phyloP scores from a whole-genome alignment of 1,140 invertebrate species.

The Paraescarpia echinospica region DNA sequence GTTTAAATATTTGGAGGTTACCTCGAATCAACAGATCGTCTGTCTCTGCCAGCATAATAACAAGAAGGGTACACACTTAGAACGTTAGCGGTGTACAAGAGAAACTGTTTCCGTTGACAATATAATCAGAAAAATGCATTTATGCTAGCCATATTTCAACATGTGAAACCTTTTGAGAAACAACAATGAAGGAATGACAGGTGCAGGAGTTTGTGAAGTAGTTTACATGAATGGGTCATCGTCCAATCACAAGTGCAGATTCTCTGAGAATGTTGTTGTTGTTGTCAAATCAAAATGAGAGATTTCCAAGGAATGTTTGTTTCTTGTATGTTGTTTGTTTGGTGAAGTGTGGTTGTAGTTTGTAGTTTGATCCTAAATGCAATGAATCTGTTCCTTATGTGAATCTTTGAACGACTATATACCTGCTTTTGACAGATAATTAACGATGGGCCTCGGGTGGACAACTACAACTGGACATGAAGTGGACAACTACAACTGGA shows the following conservation, averaged over 20 bases:
- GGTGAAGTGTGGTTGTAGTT: neutral
- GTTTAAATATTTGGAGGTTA: neutral
- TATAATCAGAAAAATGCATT: neutral
- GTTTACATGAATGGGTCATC: neutral
- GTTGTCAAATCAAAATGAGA: neutral
- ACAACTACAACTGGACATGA: neutral
- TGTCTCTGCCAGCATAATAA: neutral
- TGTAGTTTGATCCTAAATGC: neutral
- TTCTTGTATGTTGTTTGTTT: neutral
- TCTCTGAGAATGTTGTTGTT: neutral
- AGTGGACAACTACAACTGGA: neutral
- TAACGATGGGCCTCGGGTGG: neutral
- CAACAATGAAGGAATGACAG: neutral
- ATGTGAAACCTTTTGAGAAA: neutral
- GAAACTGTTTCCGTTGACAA: neutral
- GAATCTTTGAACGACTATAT: neutral
- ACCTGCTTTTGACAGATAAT: neutral
- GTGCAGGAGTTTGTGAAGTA: neutral
- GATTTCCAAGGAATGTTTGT: neutral
- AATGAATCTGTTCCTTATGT: neutral
- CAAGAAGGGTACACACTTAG: neutral
- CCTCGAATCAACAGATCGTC: neutral
- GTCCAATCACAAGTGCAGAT: neutral
- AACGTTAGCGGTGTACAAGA: neutral
- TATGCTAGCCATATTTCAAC: neutral